These are phyloP conservation scores for Nyctibius bracteatus DNA, from an alignment of 2,113 vertebrate species.

Conservation along the genomic window DNA sequence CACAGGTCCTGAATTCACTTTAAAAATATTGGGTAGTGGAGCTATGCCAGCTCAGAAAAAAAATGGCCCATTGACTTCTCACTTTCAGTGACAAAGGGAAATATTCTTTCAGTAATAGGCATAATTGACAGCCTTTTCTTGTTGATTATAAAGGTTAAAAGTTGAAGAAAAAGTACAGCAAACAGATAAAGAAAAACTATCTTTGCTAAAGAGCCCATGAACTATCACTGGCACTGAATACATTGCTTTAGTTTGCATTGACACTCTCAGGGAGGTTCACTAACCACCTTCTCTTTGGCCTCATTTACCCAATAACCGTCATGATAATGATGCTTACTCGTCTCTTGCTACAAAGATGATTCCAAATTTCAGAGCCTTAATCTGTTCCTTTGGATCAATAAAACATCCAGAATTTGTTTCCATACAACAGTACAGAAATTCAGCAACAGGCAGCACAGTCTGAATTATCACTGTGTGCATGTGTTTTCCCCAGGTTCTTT, in stretches of 20 bases:
- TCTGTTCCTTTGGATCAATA: background rate
- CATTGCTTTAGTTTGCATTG: background rate
- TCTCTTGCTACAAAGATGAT: background rate
- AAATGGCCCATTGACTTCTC: conserved; percentile 9
- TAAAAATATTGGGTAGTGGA: background rate
- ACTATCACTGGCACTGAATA: background rate
- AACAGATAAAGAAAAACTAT: background rate
- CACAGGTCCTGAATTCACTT: background rate
- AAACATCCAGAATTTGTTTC: background rate
- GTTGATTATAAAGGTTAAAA: background rate
- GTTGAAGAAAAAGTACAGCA: background rate
- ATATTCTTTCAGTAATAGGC: background rate
- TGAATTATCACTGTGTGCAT: background rate
- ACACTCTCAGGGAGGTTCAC: background rate
- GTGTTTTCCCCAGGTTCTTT: background rate
- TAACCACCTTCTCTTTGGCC: background rate
- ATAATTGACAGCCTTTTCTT: background rate
- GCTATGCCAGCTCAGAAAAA: background rate
- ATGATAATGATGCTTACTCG: background rate
- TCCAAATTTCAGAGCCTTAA: background rate
- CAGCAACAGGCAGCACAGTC: background rate
- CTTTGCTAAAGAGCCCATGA: background rate
- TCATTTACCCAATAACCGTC: background rate
- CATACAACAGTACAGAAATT: background rate
- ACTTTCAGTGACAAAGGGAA: background rate